A percentile compares a stretch with the other conserved stretches of the same genome.
These are phyloP conservation scores for Caenorhabditis imperialis DNA, from an alignment of 2,888 invertebrate species.

Conservation along the genomic window DNA sequence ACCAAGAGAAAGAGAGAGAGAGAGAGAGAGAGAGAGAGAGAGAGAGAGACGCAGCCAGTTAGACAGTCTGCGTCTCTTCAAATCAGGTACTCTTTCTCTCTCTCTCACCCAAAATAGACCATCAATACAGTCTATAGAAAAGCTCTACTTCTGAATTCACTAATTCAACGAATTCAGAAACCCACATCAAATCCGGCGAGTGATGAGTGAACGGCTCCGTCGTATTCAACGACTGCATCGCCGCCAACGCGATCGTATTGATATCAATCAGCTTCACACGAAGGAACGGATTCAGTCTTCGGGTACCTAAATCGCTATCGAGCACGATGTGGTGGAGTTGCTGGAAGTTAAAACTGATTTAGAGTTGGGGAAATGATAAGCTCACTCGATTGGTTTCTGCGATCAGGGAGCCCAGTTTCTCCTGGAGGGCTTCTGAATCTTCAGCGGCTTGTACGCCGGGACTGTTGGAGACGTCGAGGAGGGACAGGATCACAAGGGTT, in stretches of 20 bases:
- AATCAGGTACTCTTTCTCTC: too few relatives aligned
- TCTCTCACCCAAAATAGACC: too few relatives aligned
- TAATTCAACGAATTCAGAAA: too few relatives aligned
- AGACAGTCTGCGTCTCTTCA: too few relatives aligned
- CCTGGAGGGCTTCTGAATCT: constrained; percentile 60
- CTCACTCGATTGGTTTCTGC: constrained; percentile 65
- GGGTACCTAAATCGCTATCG: constrained; percentile 63
- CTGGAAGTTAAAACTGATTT: constrained; percentile 36
- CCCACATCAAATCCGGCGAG: constrained; percentile 62
- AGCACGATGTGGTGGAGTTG: constrained; percentile 64
- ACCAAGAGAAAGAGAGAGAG: too few relatives aligned
- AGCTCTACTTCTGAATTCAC: too few relatives aligned
- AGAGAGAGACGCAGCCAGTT: too few relatives aligned
- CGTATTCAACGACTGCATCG: constrained; percentile 68
- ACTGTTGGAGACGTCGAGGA: constrained; percentile 66
- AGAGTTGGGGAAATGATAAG: neutral
- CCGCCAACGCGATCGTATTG: constrained; percentile 65
- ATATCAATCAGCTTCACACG: constrained; percentile 66
- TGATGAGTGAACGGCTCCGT: constrained; percentile 72
- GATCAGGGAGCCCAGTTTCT: constrained; percentile 58
- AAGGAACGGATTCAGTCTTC: constrained; percentile 55
- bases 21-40: too few relatives aligned
- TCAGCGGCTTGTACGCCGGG: constrained; percentile 69
- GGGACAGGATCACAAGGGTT: constrained; percentile 65
- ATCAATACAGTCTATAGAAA: too few relatives aligned